Conservation (phyloP, 2,888 invertebrate species). For the Ypsolopha scabrella region DNA sequence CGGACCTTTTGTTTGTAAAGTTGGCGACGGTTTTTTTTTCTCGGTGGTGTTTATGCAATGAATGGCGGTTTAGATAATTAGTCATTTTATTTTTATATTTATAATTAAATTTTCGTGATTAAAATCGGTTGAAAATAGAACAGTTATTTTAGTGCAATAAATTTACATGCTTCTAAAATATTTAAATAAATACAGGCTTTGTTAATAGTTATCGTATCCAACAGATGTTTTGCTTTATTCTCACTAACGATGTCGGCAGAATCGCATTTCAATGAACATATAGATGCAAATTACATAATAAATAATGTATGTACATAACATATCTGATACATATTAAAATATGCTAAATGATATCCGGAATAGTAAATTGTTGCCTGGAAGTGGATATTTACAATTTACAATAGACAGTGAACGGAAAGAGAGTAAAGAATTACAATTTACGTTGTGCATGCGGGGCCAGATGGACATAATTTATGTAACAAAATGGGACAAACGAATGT, state of each 20-base stretch:
- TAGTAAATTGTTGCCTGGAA: constrained; percentile 25
- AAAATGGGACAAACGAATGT: background rate
- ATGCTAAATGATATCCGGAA: constrained; percentile 30
- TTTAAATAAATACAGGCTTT: no score
- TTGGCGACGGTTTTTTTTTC: no score
- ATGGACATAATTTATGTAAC: background rate
- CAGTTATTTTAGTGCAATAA: no score
- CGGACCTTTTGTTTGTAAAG: constrained; percentile 25
- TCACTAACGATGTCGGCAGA: no score
- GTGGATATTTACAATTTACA: constrained; percentile 17
- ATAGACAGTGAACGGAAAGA: background rate
- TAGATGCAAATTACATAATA: background rate
- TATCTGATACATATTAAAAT: background rate
- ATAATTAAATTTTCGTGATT: no score
- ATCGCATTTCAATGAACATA: background rate
- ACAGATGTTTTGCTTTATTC: no score
- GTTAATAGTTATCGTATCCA: no score
- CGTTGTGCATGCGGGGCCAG: constrained; percentile 1
- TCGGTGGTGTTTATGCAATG: no score
- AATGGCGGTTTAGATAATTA: no score
- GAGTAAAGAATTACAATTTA: background rate
- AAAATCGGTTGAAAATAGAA: no score
- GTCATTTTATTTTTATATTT: no score
- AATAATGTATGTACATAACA: background rate
- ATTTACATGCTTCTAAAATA: no score